These are phyloP conservation scores for Halcyon badia DNA, from an alignment of 2,797 vertebrate species.

Conservation along the genomic window DNA sequence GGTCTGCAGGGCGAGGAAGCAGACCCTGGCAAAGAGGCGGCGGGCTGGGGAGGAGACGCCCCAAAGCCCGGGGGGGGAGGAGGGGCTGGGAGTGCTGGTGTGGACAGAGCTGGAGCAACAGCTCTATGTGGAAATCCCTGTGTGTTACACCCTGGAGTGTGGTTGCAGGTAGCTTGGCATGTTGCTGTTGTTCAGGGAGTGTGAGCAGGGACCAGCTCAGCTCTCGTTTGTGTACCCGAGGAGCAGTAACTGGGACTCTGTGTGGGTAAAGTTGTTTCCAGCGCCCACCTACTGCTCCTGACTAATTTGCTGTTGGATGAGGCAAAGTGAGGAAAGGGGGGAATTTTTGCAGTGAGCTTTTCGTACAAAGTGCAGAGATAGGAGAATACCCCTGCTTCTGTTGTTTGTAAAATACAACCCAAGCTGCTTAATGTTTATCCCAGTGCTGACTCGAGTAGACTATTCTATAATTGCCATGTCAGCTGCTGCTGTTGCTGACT, in stretches of 20 bases:
- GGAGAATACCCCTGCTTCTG: accelerated
- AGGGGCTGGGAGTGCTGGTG: accelerated
- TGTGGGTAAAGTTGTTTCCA: neutral
- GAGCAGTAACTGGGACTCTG: neutral
- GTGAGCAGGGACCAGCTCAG: neutral
- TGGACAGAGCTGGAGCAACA: neutral
- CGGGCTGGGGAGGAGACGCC: accelerated
- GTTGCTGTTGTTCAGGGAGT: neutral
- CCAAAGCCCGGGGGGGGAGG: accelerated
- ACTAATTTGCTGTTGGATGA: neutral
- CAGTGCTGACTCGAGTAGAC: neutral
- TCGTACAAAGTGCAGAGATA: neutral
- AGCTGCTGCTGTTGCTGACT: neutral
- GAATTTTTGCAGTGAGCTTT: neutral
- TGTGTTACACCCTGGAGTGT: neutral
- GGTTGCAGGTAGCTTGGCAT: neutral
- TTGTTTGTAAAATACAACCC: neutral
- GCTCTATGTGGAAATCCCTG: neutral
- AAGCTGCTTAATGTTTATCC: neutral
- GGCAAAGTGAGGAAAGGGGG: neutral
- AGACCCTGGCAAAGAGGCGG: neutral
- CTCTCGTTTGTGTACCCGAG: neutral
- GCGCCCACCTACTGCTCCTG: neutral
- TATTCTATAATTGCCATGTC: accelerated
- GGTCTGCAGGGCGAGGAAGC: neutral